Conservation (phyloP, 1,140 invertebrate genomes). For the Eueides isabella region DNA sequence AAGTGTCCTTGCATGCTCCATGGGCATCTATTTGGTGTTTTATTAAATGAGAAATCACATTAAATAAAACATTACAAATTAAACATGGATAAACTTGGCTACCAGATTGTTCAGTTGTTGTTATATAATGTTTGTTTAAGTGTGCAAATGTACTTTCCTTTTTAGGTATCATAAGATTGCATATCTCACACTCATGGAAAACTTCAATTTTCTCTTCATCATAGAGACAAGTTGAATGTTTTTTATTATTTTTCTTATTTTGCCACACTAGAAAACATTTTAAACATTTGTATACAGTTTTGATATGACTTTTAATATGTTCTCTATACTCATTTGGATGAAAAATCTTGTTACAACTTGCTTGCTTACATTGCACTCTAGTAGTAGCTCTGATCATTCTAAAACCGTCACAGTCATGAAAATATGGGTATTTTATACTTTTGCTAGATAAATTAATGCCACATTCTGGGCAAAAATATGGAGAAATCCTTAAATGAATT, state of each 20-base stretch:
- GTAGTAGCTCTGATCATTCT: conserved; percentile 77
- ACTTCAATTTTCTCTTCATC: not conserved
- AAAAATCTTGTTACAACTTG: conserved; percentile 64
- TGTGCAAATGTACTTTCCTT: conserved; percentile 39
- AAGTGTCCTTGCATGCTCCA: conserved; percentile 35
- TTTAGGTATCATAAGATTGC: conserved; percentile 1
- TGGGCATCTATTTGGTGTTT: conserved; percentile 60
- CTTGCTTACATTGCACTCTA: conserved; percentile 67
- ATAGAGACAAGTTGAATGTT: conserved; percentile 24
- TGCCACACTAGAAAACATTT: conserved; percentile 55
- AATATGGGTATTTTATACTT: conserved; percentile 58
- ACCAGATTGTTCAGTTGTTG: conserved; percentile 20
- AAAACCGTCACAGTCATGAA: conserved; percentile 80
- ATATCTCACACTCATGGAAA: not conserved
- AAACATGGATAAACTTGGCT: conserved; percentile 63
- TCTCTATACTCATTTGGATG: conserved; percentile 69
- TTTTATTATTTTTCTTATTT: conserved; percentile 20
- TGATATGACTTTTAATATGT: conserved; percentile 78
- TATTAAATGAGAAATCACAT: conserved; percentile 50
- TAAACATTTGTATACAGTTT: conserved; percentile 71
- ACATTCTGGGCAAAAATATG: conserved; percentile 82
- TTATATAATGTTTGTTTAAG: conserved; percentile 54
- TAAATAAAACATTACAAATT: conserved; percentile 55
- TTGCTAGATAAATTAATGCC: conserved; percentile 65
- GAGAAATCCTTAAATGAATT: conserved; percentile 72